Conservation (phyloP, 1,140 invertebrate species). For the Drosophila ananassae region DNA sequence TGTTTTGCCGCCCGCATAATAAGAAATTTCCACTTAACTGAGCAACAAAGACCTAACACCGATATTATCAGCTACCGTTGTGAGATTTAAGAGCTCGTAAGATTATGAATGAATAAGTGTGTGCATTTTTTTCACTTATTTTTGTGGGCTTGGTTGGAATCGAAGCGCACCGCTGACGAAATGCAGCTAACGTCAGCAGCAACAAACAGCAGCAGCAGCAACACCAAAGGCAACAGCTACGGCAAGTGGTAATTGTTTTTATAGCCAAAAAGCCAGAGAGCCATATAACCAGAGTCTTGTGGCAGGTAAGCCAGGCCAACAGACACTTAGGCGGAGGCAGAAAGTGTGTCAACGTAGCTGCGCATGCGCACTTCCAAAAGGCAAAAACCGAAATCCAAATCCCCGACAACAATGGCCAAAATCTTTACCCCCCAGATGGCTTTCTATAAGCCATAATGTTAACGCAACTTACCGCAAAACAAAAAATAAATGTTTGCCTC, state of each 20-base stretch:
- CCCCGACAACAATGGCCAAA: conserved; percentile 36
- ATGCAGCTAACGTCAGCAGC: conserved; percentile 48
- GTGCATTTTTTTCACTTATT: conserved; percentile 2
- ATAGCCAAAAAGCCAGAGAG: conserved; percentile 61
- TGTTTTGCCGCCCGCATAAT: conserved; percentile 15
- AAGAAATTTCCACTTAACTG: conserved; percentile 34
- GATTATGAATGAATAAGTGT: conserved; percentile 49
- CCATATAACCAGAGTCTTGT: conserved; percentile 25
- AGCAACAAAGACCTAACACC: conserved; percentile 10
- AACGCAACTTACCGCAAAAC: conserved; percentile 69
- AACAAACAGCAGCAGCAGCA: conserved; percentile 1
- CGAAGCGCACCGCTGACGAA: conserved; percentile 63
- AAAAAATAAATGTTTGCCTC: conserved; percentile 35
- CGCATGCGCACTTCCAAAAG: conserved; percentile 66
- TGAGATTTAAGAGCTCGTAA: conserved; percentile 27
- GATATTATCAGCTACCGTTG: conserved; percentile 36
- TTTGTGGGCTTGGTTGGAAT: conserved; percentile 16
- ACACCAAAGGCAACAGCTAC: conserved; percentile 23
- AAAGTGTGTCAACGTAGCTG: conserved; percentile 76
- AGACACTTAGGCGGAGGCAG: conserved; percentile 45
- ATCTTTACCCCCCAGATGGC: conserved; percentile 16
- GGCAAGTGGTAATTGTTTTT: conserved; percentile 78
- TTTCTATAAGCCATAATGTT: conserved; percentile 46
- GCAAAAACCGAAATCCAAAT: conserved; percentile 15
- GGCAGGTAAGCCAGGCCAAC: conserved; percentile 35